phyloP scores from a whole-genome alignment of 2,797 vertebrate species.

The Notoglanidium macrostoma region DNA sequence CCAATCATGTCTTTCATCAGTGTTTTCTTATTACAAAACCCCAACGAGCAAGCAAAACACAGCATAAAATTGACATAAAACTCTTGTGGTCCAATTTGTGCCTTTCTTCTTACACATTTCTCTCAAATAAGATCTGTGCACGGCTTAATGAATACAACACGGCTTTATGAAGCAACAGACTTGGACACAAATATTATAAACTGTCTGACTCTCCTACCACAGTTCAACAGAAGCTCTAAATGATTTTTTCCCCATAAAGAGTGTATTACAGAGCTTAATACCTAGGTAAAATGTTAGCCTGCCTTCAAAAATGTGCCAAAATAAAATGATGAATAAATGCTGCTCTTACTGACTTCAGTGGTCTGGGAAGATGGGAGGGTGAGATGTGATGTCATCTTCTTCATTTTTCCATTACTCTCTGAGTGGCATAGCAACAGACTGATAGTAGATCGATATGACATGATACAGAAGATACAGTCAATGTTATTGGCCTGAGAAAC shows the following conservation, averaged over 20 bases:
- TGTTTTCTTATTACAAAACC: not conserved
- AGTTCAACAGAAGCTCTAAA: not conserved
- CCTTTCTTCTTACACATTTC: not conserved
- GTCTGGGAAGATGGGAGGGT: not conserved
- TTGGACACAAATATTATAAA: not conserved
- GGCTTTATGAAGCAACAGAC: not conserved
- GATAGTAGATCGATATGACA: not conserved
- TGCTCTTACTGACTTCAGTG: not conserved
- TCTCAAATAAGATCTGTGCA: not conserved
- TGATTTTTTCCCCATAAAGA: not conserved
- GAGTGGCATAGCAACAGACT: not conserved
- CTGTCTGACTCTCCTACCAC: not conserved
- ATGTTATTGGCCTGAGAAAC: not conserved
- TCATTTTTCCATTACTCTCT: not conserved
- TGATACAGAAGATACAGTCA: not conserved
- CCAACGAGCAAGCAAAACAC: not conserved
- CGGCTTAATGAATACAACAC: not conserved
- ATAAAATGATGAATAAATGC: not conserved
- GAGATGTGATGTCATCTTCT: not conserved
- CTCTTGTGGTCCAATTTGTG: not conserved
- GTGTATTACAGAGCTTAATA: not conserved
- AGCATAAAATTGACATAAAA: not conserved
- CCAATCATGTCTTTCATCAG: not conserved
- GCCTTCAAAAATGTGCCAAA: not conserved
- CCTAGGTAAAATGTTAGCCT: not conserved